A percentile compares a stretch with the other conserved stretches of the same genome.
These are phyloP conservation scores for Theocolax elegans DNA, from an alignment of 1,140 invertebrate genomes.

Conservation along the genomic window DNA sequence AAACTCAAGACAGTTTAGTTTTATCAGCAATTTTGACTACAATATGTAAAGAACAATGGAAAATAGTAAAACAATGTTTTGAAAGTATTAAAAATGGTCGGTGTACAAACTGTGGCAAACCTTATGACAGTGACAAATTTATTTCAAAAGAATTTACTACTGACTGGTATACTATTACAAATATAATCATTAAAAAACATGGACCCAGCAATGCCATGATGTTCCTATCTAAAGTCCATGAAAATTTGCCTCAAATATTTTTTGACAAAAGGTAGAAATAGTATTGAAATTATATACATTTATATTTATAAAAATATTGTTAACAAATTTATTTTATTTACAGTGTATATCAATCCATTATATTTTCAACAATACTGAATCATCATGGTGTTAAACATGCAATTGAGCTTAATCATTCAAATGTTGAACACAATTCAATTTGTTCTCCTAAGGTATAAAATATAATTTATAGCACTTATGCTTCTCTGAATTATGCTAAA, in stretches of 20 bases:
- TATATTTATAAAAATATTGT: neutral
- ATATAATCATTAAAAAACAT: slow-evolving; percentile 54
- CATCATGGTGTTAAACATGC: slow-evolving; percentile 54
- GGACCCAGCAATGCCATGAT: slow-evolving; percentile 52
- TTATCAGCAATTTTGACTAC: slow-evolving; percentile 53
- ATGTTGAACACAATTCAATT: slow-evolving; percentile 54
- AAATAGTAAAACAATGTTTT: slow-evolving; percentile 42
- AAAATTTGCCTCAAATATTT: slow-evolving; percentile 48
- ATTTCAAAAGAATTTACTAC: slow-evolving; percentile 44
- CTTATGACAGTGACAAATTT: slow-evolving; percentile 32
- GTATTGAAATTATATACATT: neutral
- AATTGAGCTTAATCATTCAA: slow-evolving; percentile 53
- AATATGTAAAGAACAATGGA: slow-evolving; percentile 55
- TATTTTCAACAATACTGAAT: slow-evolving; percentile 63
- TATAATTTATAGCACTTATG: neutral
- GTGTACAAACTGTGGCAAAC: slow-evolving; percentile 56
- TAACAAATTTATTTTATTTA: slow-evolving; percentile 33
- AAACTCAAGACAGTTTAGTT: slow-evolving; percentile 53
- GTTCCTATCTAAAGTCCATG: slow-evolving; percentile 55
- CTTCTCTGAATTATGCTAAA: too few relatives aligned
- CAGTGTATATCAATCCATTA: slow-evolving; percentile 61
- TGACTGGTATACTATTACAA: slow-evolving; percentile 56
- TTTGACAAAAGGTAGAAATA: slow-evolving; percentile 56
- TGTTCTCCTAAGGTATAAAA: slow-evolving; percentile 58
- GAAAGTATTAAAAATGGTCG: slow-evolving; percentile 49